Percentiles rank a stretch among this genome's conserved stretches.
Conservation (phyloP, 1,140 invertebrate genomes). For the Aphelenchoides fujianensis region DNA sequence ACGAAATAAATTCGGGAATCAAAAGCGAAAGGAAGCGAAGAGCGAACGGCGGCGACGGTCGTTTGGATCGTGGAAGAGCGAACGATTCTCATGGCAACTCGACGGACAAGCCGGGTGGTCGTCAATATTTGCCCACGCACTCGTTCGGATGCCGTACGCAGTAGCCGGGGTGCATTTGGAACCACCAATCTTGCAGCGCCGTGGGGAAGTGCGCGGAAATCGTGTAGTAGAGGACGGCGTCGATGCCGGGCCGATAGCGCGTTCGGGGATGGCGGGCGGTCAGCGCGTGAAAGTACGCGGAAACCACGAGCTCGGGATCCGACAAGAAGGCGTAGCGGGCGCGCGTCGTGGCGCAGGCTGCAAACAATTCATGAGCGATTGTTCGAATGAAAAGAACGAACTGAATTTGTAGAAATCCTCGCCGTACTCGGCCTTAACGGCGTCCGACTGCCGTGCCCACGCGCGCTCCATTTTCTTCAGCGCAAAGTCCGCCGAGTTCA, state of each 20-base stretch:
- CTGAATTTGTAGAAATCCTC: slow-evolving; percentile 17
- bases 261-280: slow-evolving; percentile 36
- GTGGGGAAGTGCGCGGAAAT: slow-evolving; percentile 17
- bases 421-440: slow-evolving; percentile 9
- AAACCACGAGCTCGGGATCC: slow-evolving; percentile 31
- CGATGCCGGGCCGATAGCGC: slow-evolving; percentile 40
- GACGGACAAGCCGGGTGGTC: no score
- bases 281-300: slow-evolving; percentile 45
- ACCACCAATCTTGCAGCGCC: slow-evolving; percentile 15
- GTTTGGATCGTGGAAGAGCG: no score
- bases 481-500: not conserved
- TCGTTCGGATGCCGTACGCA: slow-evolving; percentile 6
- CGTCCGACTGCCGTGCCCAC: not conserved
- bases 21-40: no score
- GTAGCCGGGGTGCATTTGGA: slow-evolving; percentile 21
- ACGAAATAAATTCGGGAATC: no score
- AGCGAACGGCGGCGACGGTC: no score
- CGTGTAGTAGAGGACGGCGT: slow-evolving; percentile 24
- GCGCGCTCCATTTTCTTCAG: not conserved
- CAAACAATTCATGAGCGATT: not conserved
- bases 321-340: slow-evolving; percentile 13
- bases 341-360: slow-evolving; percentile 12
- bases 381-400: not conserved
- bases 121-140: slow-evolving; percentile 9
- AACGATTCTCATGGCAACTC: not conserved